These are phyloP conservation scores for Burhinus oedicnemus DNA, from an alignment of 2,113 vertebrate species.

Conservation along the genomic window DNA sequence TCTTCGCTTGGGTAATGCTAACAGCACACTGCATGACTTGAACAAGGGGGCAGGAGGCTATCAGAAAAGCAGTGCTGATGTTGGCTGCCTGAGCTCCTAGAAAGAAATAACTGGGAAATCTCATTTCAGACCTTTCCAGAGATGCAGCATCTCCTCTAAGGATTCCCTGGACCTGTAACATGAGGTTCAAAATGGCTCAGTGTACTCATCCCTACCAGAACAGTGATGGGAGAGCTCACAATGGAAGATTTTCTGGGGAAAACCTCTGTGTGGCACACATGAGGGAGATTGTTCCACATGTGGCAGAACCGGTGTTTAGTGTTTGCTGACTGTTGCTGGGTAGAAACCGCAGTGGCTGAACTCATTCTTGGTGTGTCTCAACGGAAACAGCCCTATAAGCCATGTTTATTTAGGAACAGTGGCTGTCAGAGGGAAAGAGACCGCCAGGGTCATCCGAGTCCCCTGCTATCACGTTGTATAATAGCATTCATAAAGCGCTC, in stretches of 20 bases:
- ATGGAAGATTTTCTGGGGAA: neutral
- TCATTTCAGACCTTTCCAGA: neutral
- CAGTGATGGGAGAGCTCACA: neutral
- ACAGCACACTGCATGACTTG: neutral
- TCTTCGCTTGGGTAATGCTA: neutral
- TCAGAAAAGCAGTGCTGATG: neutral
- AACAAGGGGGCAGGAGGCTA: neutral
- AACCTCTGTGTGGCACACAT: neutral
- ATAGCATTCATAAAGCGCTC: neutral
- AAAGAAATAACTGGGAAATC: neutral
- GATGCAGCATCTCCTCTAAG: neutral
- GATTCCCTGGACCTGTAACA: neutral
- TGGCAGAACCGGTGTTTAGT: neutral
- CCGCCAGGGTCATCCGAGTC: accelerated
- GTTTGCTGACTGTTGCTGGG: neutral
- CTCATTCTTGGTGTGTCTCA: neutral
- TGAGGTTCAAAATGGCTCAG: neutral
- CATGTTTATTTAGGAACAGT: neutral
- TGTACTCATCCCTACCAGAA: neutral
- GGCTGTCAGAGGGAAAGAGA: neutral
- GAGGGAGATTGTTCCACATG: neutral
- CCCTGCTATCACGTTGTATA: neutral
- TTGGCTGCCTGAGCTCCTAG: neutral
- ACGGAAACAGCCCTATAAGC: neutral
- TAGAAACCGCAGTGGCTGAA: neutral